Conservation (phyloP, 2,797 vertebrate genomes). For the Gymnothorax reevesii region DNA sequence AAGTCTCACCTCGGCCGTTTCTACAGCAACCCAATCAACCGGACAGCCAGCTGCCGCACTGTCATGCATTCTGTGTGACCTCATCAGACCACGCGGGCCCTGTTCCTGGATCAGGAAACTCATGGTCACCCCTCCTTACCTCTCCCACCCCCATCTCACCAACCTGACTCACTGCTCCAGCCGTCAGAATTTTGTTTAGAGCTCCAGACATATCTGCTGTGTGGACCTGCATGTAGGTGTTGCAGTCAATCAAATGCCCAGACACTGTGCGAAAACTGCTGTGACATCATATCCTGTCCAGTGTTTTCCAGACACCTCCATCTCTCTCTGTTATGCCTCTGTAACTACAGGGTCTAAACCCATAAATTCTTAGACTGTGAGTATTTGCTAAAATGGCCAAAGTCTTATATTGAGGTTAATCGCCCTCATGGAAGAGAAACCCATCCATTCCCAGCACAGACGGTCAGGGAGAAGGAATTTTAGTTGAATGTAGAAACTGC, state of each 20-base stretch:
- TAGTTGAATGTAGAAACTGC: neutral
- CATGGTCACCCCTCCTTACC: no score
- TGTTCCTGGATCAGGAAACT: no score
- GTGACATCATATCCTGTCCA: neutral
- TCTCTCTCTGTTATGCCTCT: neutral
- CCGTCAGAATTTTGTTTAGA: no score
- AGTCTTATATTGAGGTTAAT: neutral
- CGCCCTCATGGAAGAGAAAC: neutral
- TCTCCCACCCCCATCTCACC: no score
- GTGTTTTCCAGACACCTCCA: neutral
- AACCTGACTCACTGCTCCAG: no score
- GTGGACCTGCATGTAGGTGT: neutral
- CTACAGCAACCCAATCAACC: neutral
- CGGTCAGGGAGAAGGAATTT: neutral
- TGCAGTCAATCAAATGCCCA: neutral
- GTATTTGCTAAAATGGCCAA: neutral
- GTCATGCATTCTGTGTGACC: no score
- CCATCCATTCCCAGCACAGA: neutral
- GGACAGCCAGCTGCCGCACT: no score
- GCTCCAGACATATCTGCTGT: no score
- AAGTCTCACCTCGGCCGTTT: neutral
- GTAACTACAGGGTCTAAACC: constrained; percentile 4
- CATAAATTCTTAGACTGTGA: neutral
- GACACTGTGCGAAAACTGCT: neutral
- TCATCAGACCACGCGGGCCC: no score